Evolutionary conservation across 2,888 invertebrate species (phyloP).

Genomic region (Chymomyza amoena): DNA sequence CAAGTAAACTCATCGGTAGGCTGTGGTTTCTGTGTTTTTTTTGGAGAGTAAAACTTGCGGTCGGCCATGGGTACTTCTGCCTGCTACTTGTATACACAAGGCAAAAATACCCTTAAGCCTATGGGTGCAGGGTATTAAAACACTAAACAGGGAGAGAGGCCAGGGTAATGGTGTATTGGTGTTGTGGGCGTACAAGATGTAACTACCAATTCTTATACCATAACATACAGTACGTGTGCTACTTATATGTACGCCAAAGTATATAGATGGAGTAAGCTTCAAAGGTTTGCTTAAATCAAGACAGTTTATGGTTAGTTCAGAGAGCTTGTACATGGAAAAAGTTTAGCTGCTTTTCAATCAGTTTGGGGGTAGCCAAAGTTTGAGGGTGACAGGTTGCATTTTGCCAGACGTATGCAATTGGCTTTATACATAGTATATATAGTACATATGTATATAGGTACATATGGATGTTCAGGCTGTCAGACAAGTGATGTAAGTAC

Average conservation of each 20-base stretch:
- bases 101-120: no score
- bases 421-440: neutral
- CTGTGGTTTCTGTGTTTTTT: no score
- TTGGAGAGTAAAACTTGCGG: no score
- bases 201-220: neutral
- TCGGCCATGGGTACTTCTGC: no score
- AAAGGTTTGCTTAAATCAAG: constrained; percentile 5
- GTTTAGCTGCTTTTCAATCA: constrained; percentile 10
- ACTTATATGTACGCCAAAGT: neutral
- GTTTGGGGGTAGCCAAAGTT: neutral
- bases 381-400: neutral
- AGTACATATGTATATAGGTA: neutral
- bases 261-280: neutral
- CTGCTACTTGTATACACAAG: no score
- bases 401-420: constrained; percentile 1
- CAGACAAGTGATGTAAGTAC: neutral
- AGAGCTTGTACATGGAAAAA: neutral
- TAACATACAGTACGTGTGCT: neutral
- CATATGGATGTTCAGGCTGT: neutral
- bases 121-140: no score
- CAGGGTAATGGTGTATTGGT: neutral
- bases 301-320: constrained; percentile 2
- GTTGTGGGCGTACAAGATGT: neutral
- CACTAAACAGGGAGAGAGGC: neutral
- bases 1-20: no score